phyloP scores from a whole-genome alignment of 2,888 invertebrate genomes.

The Drosophila niveifrons region DNA sequence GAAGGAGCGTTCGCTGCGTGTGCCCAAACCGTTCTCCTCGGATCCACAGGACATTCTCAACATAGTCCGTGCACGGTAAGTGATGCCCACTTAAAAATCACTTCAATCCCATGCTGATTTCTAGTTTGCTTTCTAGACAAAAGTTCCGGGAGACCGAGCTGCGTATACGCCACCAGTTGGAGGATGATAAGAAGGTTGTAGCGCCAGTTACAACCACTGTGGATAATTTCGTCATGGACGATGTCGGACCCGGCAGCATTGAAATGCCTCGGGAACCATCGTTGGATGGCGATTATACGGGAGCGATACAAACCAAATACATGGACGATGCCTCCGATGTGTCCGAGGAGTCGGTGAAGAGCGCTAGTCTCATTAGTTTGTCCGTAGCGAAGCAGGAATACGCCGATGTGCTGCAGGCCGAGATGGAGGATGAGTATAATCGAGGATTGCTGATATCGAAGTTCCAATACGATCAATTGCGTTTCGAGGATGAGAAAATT shows the following conservation, averaged over 20 bases:
- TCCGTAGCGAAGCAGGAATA: slow-evolving; percentile 75
- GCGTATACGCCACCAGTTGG: slow-evolving; percentile 78
- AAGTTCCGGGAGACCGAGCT: slow-evolving; percentile 83
- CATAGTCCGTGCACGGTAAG: slow-evolving; percentile 82
- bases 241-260: slow-evolving; percentile 33
- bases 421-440: slow-evolving; percentile 80
- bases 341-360: slow-evolving; percentile 65
- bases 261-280: slow-evolving; percentile 52
- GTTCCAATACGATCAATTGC: slow-evolving; percentile 86
- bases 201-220: slow-evolving; percentile 13
- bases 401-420: slow-evolving; percentile 71
- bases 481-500: slow-evolving; percentile 87
- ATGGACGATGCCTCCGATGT: slow-evolving; percentile 79
- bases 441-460: slow-evolving; percentile 86
- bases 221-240: slow-evolving; percentile 46
- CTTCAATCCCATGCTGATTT: not conserved
- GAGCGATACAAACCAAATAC: slow-evolving; percentile 52
- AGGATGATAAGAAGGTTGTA: slow-evolving; percentile 62
- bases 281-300: slow-evolving; percentile 48
- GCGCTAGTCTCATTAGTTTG: slow-evolving; percentile 74
- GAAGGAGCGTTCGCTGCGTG: slow-evolving; percentile 80
- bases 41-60: slow-evolving; percentile 83
- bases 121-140: slow-evolving; percentile 62
- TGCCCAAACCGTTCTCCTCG: slow-evolving; percentile 76
- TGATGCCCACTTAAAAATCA: not conserved